phyloP scores from a whole-genome alignment of 2,888 invertebrate genomes.

The Caradrina kadenii region DNA sequence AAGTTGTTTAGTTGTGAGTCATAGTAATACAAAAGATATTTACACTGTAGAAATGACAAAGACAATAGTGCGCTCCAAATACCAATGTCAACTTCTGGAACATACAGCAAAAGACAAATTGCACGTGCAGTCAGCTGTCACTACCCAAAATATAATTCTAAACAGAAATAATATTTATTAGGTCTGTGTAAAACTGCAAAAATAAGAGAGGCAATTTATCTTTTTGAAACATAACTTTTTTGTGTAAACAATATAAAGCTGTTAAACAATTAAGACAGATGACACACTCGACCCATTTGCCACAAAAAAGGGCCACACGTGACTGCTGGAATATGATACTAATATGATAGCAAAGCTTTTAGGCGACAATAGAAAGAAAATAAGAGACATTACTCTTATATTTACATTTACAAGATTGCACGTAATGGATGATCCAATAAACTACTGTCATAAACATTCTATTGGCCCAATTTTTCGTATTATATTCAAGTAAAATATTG shows the following conservation, averaged over 20 bases:
- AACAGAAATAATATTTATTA: constrained; percentile 63
- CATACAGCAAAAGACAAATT: constrained; percentile 68
- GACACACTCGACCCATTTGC: constrained; percentile 74
- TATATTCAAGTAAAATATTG: constrained; percentile 12
- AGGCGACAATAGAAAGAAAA: constrained; percentile 51
- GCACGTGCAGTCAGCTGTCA: constrained; percentile 72
- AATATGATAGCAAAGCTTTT: constrained; percentile 76
- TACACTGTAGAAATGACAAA: constrained; percentile 68
- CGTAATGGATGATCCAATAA: constrained; percentile 23
- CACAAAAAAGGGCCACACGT: constrained; percentile 80
- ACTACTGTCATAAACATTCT: constrained; percentile 32
- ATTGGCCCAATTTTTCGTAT: constrained; percentile 20
- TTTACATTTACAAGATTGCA: constrained; percentile 17
- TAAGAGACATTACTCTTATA: constrained; percentile 38
- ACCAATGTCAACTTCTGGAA: constrained; percentile 66
- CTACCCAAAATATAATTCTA: constrained; percentile 53
- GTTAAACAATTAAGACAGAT: constrained; percentile 85
- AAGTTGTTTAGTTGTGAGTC: constrained; percentile 56
- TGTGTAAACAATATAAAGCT: constrained; percentile 74
- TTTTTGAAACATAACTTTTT: constrained; percentile 61
- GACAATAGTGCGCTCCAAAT: constrained; percentile 66
- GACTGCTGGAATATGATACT: constrained; percentile 77
- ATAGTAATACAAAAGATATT: constrained; percentile 62
- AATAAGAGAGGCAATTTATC: constrained; percentile 57
- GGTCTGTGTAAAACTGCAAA: constrained; percentile 51